Percentiles rank a stretch among this genome's conserved stretches.
phyloP scores from a whole-genome alignment of 2,113 vertebrate species.

The Heterotis niloticus region DNA sequence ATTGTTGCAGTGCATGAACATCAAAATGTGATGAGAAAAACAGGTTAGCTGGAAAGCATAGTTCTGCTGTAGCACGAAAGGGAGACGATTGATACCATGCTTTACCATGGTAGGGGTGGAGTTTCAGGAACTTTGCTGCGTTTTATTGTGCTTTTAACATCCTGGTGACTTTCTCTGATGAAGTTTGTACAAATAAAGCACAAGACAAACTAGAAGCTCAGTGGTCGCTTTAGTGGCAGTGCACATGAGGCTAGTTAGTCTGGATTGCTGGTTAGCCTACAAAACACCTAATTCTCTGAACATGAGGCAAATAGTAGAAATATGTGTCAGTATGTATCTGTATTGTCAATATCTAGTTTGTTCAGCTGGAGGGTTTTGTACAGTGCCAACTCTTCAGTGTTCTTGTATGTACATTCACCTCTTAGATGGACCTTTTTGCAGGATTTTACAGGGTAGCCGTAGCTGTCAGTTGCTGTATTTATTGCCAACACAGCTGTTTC shows the following conservation, averaged over 20 bases:
- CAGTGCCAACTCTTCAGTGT: background rate
- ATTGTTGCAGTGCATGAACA: background rate
- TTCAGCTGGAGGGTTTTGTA: background rate
- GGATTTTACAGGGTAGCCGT: constrained; percentile 1
- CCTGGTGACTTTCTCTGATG: background rate
- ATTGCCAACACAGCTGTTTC: background rate
- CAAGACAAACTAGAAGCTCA: background rate
- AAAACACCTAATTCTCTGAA: background rate
- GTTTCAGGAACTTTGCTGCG: background rate
- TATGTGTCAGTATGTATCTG: background rate
- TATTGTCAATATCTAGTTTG: background rate
- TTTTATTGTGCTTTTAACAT: background rate
- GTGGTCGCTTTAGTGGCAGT: background rate
- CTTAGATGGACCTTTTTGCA: background rate
- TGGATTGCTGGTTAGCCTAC: background rate
- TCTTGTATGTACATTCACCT: background rate
- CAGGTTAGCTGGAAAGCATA: background rate
- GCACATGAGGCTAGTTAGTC: background rate
- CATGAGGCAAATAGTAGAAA: constrained; percentile 1
- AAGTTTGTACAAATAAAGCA: background rate
- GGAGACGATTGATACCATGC: too few relatives aligned
- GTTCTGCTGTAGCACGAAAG: too few relatives aligned
- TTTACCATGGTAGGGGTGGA: background rate
- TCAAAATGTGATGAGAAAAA: background rate
- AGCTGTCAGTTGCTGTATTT: background rate